Percentiles rank a stretch among this genome's conserved stretches.
phyloP scores from a whole-genome alignment of 92 coral and sea anemone genomes.

The Phenganax marumi region DNA sequence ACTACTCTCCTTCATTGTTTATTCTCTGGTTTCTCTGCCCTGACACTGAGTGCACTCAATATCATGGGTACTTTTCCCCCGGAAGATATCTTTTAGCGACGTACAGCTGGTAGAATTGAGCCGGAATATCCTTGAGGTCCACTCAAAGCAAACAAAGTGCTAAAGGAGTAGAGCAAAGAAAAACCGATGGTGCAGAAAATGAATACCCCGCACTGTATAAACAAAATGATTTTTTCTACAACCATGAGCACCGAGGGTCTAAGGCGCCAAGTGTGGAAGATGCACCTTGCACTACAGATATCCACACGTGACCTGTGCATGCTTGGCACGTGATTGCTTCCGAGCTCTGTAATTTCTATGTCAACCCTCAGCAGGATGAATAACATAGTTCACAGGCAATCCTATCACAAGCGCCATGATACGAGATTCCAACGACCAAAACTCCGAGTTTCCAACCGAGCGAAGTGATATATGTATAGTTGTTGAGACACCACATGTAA shows the following conservation, averaged over 20 bases:
- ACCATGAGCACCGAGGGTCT: conserved; percentile 91
- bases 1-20: no score
- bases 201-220: conserved; percentile 86
- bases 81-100: no score
- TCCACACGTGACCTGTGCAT: conserved; percentile 75
- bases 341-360: conserved; percentile 37
- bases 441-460: conserved; percentile 96
- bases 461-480: conserved; percentile 80
- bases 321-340: conserved; percentile 64
- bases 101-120: conserved; percentile 55
- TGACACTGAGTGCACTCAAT: no score
- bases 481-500: conserved; percentile 91
- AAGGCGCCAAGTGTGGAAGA: conserved; percentile 83
- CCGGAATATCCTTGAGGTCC: conserved; percentile 90
- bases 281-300: conserved; percentile 87
- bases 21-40: no score
- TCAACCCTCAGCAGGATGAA: conserved; percentile 93
- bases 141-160: conserved; percentile 65
- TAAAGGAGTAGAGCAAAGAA: conserved; percentile 56
- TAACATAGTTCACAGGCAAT: conserved; percentile 89
- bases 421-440: conserved; percentile 80
- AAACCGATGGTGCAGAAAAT: conserved; percentile 88
- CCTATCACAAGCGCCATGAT: conserved; percentile 90
- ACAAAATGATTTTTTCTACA: conserved; percentile 85
- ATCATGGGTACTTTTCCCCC: no score